Evolutionary conservation across 2,113 vertebrate genomes (phyloP), one percentile per base, ranked within the genome.

Genomic region (Cyphomyrus plagiostoma): DNA sequence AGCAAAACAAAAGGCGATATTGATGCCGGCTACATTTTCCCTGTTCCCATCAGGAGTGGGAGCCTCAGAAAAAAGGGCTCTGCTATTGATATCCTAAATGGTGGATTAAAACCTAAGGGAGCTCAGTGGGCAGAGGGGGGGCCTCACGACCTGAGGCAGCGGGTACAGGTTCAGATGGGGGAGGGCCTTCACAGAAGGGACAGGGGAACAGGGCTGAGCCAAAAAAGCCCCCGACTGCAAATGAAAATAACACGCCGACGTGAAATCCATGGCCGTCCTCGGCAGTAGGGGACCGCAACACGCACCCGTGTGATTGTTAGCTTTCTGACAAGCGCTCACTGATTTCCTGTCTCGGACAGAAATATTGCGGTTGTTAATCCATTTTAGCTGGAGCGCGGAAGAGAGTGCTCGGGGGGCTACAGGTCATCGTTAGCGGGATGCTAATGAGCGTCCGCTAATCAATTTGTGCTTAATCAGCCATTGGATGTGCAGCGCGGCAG

Each of bases 361-460:
- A 91, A 86, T 94, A 88, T 92, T 92, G 91, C 8, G 23, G 94
- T 94, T 94, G 94, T 92, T 93, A 95, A 97, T 96, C 96, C 95
- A 93, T 95, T 94, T 94, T 92, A 96, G 95, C 94, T 94, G 48
- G 48, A 10, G 89, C 92, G 92, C 8, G 26, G 77, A 45, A 45
- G 39, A 90, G 42, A 52, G 62, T 90, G 77, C 70, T 89, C 91
- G 90, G 93, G 93, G 91, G 85, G 93, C 93, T 91, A 89, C 3
- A 66, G 96, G 95, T 95, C 95, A 93, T 93, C 23, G 80, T 95
- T 97, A 97, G 97, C 88, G 89, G 94, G 94, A 97, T 96, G 96
- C 95, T 97, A 97, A 97, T 96, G 95, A 97, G 95, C 86, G 93
- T 90, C 50, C 90, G 56, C 95, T 95, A 96, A 97, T 98, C 97